Evolutionary conservation across 2,113 vertebrate species (phyloP), one percentile per base, ranked within the genome.

Genomic region (Xenopus borealis): DNA sequence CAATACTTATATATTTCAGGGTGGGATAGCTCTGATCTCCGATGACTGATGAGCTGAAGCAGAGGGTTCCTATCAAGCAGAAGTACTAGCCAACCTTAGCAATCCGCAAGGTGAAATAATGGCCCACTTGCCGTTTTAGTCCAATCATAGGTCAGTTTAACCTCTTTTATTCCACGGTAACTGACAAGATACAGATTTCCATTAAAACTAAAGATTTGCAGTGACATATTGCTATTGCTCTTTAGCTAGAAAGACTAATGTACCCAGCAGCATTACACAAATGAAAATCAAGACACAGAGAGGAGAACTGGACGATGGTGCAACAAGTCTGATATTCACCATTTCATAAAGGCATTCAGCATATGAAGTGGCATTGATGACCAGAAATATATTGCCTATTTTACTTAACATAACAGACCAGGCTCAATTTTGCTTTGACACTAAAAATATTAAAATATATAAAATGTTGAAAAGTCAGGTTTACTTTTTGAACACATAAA

Each of bases 1-100:
- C 80, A 78, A 10, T 68, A 72, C 23, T 27, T 3, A 27, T 14
- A 63, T 80, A 78, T 53, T 81, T 87, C 77, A 82, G 85, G 85
- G 84, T 83, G 78, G 78, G 78, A 80, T 10, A 58, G 66, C 12
- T 63, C 12, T 61, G 66, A 33, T 27, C 14, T 33, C 14, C 18
- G 16, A 62, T 68, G 72, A 75, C 72, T 55, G 71, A 72, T 65
- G n/a, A 55, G 52, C 27, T 30, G 57, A 75, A 63, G 66, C 20
- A 50, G 58, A 18, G 58, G 55, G 47, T 61, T 40, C 66, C 27
- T 53, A 53, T 70, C 59, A 64, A 62, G 23, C 59, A 64, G 44
- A 45, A 62, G 47, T 69, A 62, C 62, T 27, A 53, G 52, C 17
- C 27, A 69, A 64, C 30, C 44, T 17, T 44, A 62, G 57, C 64